phyloP scores from a whole-genome alignment of 2,888 invertebrate species.

The Agrotis exclamationis region DNA sequence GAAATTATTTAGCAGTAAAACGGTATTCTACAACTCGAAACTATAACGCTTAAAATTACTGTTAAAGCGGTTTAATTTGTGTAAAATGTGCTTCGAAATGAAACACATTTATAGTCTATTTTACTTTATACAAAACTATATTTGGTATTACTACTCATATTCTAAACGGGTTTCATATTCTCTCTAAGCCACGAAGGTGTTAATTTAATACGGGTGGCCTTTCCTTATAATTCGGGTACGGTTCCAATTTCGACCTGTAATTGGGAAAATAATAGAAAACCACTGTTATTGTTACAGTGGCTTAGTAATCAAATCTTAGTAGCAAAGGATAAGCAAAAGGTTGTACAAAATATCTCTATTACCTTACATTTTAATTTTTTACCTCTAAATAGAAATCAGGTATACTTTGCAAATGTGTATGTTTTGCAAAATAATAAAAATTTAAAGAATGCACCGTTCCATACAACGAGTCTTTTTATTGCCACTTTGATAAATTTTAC shows the following conservation, averaged over 20 bases:
- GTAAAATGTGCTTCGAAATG: neutral
- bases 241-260: constrained; percentile 28
- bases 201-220: constrained; percentile 29
- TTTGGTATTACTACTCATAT: constrained; percentile 5
- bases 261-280: constrained; percentile 38
- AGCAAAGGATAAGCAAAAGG: neutral
- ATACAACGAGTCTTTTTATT: neutral
- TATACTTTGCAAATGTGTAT: too few species aligned
- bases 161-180: neutral
- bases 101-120: neutral
- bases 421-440: neutral
- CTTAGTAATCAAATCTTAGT: constrained; percentile 14
- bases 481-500: too few species aligned
- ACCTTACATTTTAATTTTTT: too few species aligned
- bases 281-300: constrained; percentile 7
- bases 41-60: neutral
- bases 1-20: constrained; percentile 21
- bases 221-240: constrained; percentile 17
- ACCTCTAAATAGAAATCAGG: too few species aligned
- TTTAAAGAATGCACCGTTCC: neutral
- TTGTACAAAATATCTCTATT: neutral
- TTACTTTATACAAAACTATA: neutral
- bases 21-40: constrained; percentile 2
- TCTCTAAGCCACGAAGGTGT: constrained; percentile 7
- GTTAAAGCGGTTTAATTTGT: neutral